Conservation (phyloP, 1,140 invertebrate genomes). For the Carcinoscorpius rotundicauda region DNA sequence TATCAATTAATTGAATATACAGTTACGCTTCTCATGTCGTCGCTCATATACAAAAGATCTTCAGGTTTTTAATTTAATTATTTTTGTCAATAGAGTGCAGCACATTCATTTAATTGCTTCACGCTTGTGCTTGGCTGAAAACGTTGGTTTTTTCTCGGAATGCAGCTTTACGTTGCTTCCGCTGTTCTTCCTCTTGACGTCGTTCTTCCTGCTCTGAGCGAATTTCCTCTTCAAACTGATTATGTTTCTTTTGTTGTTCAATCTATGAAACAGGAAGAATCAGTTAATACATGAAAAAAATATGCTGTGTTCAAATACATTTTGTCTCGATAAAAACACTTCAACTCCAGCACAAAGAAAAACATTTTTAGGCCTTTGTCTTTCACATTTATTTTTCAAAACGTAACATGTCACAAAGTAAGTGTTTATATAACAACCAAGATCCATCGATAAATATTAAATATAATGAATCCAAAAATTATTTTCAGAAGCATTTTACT, state of each 20-base stretch:
- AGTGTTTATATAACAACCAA: neutral
- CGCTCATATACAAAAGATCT: no score
- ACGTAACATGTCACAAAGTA: neutral
- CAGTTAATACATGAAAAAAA: neutral
- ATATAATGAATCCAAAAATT: no score
- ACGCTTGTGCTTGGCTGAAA: constrained; percentile 39
- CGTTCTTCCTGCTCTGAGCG: constrained; percentile 72
- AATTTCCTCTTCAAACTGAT: constrained; percentile 78
- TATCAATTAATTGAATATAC: no score
- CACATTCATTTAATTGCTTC: no score
- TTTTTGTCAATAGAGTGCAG: no score
- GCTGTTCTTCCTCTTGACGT: constrained; percentile 61
- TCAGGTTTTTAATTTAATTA: no score
- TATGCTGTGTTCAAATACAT: constrained; percentile 1
- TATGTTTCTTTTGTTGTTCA: constrained; percentile 59
- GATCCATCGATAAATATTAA: no score
- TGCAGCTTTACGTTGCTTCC: constrained; percentile 52
- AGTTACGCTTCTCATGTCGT: no score
- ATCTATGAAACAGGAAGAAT: constrained; percentile 43
- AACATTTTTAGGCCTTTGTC: neutral
- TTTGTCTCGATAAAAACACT: neutral
- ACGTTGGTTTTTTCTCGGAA: constrained; percentile 72
- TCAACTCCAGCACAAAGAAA: constrained; percentile 4
- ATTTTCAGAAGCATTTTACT: no score
- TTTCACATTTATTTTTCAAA: neutral